phyloP scores from a whole-genome alignment of 1,140 invertebrate species.

The Wiebesia pumilae region DNA sequence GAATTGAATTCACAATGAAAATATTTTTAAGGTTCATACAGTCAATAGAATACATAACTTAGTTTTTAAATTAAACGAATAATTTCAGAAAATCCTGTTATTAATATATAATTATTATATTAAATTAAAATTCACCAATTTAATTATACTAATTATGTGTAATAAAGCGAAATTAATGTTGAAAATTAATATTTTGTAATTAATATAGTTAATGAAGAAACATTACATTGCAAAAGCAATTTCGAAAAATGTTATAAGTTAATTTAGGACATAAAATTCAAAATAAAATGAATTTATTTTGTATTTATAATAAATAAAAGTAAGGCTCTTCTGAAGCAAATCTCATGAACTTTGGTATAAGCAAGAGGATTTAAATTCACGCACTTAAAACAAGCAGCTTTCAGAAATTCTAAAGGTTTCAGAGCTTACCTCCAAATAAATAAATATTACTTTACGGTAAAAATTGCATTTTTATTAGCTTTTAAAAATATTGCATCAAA shows the following conservation, averaged over 20 bases:
- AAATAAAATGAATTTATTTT: not conserved
- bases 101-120: not conserved
- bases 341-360: constrained; percentile 26
- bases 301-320: not conserved
- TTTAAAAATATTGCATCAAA: not conserved
- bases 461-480: not conserved
- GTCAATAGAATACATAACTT: not conserved
- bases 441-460: constrained; percentile 12
- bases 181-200: not conserved
- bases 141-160: not conserved
- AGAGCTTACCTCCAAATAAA: not conserved
- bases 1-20: not conserved
- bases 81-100: not conserved
- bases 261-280: not conserved
- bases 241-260: not conserved
- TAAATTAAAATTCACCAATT: not conserved
- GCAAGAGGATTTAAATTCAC: constrained; percentile 40
- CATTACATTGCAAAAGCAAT: not conserved
- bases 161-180: not conserved
- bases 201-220: not conserved
- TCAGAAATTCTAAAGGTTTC: not conserved
- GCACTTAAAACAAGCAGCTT: constrained; percentile 32
- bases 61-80: not conserved
- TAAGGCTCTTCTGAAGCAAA: not conserved
- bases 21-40: not conserved